A percentile compares a stretch with the other conserved stretches of the same genome.
Evolutionary conservation across 2,797 vertebrate genomes (phyloP).

Genomic region (Erpetoichthys calabaricus): DNA sequence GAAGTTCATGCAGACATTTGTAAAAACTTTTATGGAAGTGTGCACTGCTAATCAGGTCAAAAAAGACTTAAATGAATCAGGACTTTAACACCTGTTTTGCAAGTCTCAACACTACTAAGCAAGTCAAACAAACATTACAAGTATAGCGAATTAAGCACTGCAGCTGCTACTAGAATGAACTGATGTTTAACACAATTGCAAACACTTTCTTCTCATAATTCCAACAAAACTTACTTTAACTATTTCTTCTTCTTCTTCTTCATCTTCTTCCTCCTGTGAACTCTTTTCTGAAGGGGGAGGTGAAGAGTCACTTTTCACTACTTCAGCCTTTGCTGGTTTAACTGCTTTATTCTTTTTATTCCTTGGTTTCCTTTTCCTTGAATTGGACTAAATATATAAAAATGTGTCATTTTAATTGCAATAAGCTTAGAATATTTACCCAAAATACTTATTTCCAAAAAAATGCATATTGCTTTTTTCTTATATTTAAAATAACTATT

Average conservation of each 20-base stretch:
- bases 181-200: too few species aligned
- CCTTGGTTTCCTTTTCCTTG: constrained; percentile 75
- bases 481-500: not conserved
- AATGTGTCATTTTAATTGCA: not conserved
- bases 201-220: too few species aligned
- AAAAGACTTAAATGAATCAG: too few species aligned
- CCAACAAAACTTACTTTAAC: too few species aligned
- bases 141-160: too few species aligned
- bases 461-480: not conserved
- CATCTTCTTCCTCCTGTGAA: constrained; percentile 75
- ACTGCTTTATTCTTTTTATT: constrained; percentile 75
- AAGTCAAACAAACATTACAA: too few species aligned
- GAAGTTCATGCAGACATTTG: too few species aligned
- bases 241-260: constrained; percentile 30
- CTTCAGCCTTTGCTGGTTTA: constrained; percentile 68
- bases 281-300: constrained; percentile 74
- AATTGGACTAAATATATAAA: constrained; percentile 58
- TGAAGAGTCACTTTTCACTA: constrained; percentile 78
- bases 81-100: too few species aligned
- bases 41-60: too few species aligned
- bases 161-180: too few species aligned
- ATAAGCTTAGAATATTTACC: not conserved
- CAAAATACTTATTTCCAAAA: not conserved
- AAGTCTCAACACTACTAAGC: too few species aligned
- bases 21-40: too few species aligned